These are phyloP conservation scores for Netelia virgata DNA, from an alignment of 2,888 invertebrate genomes.

Conservation along the genomic window DNA sequence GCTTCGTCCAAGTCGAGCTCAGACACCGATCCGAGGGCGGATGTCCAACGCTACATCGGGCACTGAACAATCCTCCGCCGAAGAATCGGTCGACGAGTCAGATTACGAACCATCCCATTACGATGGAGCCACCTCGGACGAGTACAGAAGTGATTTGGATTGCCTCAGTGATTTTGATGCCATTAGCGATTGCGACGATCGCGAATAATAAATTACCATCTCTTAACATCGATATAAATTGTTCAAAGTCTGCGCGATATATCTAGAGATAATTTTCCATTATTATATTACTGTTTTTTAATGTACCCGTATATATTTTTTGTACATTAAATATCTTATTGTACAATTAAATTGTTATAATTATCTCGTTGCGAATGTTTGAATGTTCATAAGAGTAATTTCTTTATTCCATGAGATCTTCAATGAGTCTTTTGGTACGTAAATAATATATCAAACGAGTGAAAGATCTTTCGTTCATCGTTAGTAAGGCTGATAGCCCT, in stretches of 20 bases:
- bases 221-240: background rate
- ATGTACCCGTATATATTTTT: slow-evolving; percentile 17
- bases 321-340: background rate
- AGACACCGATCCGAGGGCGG: slow-evolving; percentile 63
- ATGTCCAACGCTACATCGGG: slow-evolving; percentile 55
- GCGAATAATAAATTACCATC: slow-evolving; percentile 57
- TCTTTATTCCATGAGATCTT: too few relatives aligned
- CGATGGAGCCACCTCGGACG: slow-evolving; percentile 70
- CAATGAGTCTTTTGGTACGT: background rate
- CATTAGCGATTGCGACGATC: slow-evolving; percentile 52
- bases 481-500: slow-evolving; percentile 84
- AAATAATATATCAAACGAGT: slow-evolving; percentile 2
- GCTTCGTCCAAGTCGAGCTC: slow-evolving; percentile 71
- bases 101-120: slow-evolving; percentile 78
- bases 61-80: slow-evolving; percentile 72
- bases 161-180: slow-evolving; percentile 65
- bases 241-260: slow-evolving; percentile 20
- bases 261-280: background rate
- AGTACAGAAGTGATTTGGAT: slow-evolving; percentile 68
- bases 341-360: background rate
- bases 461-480: background rate
- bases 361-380: background rate
- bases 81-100: slow-evolving; percentile 82
- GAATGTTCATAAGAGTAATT: too few relatives aligned
- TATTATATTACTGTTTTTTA: background rate